phyloP scores from a whole-genome alignment of 2,797 vertebrate genomes.

The Corythornis leucogaster region DNA sequence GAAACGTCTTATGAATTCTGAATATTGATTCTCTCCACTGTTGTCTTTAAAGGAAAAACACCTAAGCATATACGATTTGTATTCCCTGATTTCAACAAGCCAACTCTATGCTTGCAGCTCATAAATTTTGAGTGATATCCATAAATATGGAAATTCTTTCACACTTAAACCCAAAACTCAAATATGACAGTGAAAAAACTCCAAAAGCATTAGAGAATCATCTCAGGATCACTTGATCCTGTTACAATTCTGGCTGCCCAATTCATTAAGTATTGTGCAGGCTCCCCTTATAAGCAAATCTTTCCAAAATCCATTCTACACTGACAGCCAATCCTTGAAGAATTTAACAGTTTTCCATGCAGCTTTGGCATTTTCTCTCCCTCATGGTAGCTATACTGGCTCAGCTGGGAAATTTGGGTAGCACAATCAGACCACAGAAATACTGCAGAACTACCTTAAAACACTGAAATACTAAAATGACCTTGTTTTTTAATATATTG shows the following conservation, averaged over 20 bases:
- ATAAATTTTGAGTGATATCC: not conserved
- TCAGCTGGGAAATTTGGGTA: not conserved
- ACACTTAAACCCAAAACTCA: not conserved
- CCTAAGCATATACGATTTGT: not conserved
- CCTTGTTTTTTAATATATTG: not conserved
- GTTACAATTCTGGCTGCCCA: not conserved
- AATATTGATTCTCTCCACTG: not conserved
- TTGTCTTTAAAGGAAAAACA: not conserved
- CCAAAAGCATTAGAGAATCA: not conserved
- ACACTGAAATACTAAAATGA: not conserved
- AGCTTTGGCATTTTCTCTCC: not conserved
- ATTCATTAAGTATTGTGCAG: not conserved
- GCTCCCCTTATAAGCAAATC: not conserved
- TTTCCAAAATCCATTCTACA: not conserved
- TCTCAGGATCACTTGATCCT: not conserved
- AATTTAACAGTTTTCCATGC: not conserved
- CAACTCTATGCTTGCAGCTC: not conserved
- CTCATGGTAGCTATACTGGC: not conserved
- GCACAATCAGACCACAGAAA: not conserved
- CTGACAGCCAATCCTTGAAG: not conserved
- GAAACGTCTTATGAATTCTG: not conserved
- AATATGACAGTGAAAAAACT: slow-evolving; percentile 1
- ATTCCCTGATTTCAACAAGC: not conserved
- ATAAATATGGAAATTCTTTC: slow-evolving; percentile 14
- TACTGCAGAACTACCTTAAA: not conserved